Evolutionary conservation across 2,888 invertebrate species (phyloP).

Genomic region (Cerastoderma edule): DNA sequence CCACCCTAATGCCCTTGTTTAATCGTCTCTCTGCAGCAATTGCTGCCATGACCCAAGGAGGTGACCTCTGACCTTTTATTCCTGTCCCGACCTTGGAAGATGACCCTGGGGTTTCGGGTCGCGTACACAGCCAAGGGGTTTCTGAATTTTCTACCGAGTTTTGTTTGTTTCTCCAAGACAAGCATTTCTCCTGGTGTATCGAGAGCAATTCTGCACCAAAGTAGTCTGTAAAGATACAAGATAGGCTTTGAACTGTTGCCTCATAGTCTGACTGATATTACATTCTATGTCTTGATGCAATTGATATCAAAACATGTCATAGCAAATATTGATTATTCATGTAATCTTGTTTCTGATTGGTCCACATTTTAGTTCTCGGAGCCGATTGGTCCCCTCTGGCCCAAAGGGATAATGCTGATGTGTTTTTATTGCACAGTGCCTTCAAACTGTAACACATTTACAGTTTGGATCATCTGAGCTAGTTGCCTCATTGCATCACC

Average conservation of each 20-base stretch:
- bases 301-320: too few relatives aligned
- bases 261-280: background rate
- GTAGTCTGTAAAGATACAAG: conserved; percentile 49
- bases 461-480: too few relatives aligned
- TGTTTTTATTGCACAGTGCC: too few relatives aligned
- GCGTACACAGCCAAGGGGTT: conserved; percentile 43
- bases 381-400: too few relatives aligned
- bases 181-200: conserved; percentile 35
- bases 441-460: too few relatives aligned
- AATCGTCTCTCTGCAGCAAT: conserved; percentile 52
- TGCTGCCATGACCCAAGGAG: conserved; percentile 53
- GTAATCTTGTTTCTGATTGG: too few relatives aligned
- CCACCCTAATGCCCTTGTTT: conserved; percentile 27
- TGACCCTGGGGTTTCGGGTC: background rate
- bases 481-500: too few relatives aligned
- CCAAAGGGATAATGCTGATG: too few relatives aligned
- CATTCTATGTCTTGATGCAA: background rate
- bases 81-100: background rate
- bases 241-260: background rate
- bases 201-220: conserved; percentile 32
- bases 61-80: conserved; percentile 20
- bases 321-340: too few relatives aligned
- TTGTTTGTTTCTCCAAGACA: conserved; percentile 27
- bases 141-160: background rate
- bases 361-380: too few relatives aligned